Percentiles rank a stretch among this genome's conserved stretches.
Conservation (phyloP, 2,797 vertebrate genomes). For the Borostomias antarcticus region DNA sequence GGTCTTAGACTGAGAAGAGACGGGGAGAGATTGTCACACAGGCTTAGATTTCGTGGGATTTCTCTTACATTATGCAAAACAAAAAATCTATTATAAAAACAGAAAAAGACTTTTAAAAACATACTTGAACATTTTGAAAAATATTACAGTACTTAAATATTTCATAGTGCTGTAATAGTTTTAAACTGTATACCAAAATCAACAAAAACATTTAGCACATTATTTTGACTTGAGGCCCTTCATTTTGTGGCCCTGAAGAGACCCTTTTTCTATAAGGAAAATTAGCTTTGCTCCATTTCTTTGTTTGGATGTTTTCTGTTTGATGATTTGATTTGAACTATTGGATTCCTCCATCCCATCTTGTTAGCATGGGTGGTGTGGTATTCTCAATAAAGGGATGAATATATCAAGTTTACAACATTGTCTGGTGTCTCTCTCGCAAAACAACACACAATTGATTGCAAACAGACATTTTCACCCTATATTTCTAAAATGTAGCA, state of each 20-base stretch:
- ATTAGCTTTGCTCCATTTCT: slow-evolving; percentile 55
- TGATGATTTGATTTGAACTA: slow-evolving; percentile 67
- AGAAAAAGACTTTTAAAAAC: slow-evolving; percentile 58
- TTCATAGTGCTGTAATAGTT: slow-evolving; percentile 66
- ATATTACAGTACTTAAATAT: slow-evolving; percentile 67
- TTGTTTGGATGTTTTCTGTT: slow-evolving; percentile 69
- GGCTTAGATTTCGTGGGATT: slow-evolving; percentile 39
- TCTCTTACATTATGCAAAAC: slow-evolving; percentile 47
- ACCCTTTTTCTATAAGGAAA: slow-evolving; percentile 61
- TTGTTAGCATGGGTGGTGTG: slow-evolving; percentile 69
- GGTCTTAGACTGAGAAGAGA: slow-evolving; percentile 40
- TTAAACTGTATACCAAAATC: slow-evolving; percentile 59
- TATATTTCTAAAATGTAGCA: neutral
- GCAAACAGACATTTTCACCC: neutral
- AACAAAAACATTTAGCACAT: slow-evolving; percentile 48
- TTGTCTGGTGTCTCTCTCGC: slow-evolving; percentile 32
- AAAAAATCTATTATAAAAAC: slow-evolving; percentile 37
- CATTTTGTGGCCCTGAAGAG: slow-evolving; percentile 59
- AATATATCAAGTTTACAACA: slow-evolving; percentile 46
- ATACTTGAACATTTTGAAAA: slow-evolving; percentile 65
- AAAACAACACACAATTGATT: neutral
- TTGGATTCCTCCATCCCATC: slow-evolving; percentile 57
- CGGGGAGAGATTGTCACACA: slow-evolving; percentile 39
- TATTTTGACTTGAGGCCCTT: slow-evolving; percentile 48
- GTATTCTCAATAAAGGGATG: slow-evolving; percentile 78